A percentile compares a stretch with the other conserved stretches of the same genome.
These are phyloP conservation scores for Diuraphis noxia DNA, from an alignment of 1,140 invertebrate genomes.

Conservation along the genomic window DNA sequence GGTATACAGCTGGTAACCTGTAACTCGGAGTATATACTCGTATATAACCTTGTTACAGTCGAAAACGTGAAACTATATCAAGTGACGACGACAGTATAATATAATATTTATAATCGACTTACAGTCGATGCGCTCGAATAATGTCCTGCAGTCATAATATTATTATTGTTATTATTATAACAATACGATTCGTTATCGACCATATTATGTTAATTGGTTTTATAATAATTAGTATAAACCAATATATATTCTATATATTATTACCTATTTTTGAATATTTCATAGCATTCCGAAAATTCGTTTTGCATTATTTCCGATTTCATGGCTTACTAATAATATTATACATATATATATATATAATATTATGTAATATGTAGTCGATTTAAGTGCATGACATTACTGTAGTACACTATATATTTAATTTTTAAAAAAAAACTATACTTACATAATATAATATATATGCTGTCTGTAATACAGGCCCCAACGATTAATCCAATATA, in stretches of 20 bases:
- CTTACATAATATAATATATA: no score
- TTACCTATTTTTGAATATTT: neutral
- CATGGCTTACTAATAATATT: no score
- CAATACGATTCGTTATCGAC: neutral
- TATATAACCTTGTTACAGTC: no score
- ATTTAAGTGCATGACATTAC: neutral
- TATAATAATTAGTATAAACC: no score
- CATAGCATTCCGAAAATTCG: neutral
- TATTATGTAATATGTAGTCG: no score
- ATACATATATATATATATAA: no score
- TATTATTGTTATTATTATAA: neutral
- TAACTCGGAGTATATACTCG: neutral
- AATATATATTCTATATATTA: neutral
- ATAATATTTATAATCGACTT: neutral
- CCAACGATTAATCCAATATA: neutral
- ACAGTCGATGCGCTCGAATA: neutral
- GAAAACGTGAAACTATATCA: neutral
- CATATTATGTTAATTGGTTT: neutral
- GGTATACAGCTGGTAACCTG: no score
- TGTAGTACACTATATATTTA: neutral
- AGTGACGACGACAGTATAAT: neutral
- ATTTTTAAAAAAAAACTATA: no score
- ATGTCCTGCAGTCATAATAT: neutral
- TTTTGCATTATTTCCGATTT: no score
- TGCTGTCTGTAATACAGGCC: neutral